Base-by-base conservation (phyloP, 2,797 vertebrate species). In the Scolopax bukidnonensis region DNA sequence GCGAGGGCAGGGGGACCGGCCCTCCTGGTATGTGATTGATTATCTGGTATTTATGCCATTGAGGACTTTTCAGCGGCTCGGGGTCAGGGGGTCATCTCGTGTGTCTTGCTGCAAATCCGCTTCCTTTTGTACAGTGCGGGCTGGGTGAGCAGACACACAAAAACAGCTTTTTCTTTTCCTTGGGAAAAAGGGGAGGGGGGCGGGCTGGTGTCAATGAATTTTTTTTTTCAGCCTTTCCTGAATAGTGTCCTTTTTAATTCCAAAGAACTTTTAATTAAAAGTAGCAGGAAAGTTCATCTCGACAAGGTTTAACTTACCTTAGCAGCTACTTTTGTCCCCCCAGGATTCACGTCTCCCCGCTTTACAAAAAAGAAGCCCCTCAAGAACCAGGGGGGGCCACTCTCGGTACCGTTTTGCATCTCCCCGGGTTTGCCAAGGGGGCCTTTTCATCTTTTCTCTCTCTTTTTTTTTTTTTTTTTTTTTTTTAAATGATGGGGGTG, bases 41-140 rank as follows among this genome's bases (percentile, higher is more conserved):
- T 99, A 99, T 98, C 98, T 98, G 98, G 98, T 97, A 98, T 99
- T 98, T 99, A 98, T 99, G 98, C 98, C 98, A 98, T 98, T 98
- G 97, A 99, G 98, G 98, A 97, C 98, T 98, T 99, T 98, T 99
- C 98, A 98, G 98, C 98, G 94, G 98, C 98, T 98, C 97, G 90
- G 97, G 99, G 99, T 99, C 97, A 99, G 94, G 67, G 98, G 99
- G 99, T 99, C 99, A 99, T 98, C 99, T 99, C 98, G 98, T 98
- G 98, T 98, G 98, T 98, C 98, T 98, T 98, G 97, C 99, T 97
- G 98, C 98, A 99, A 98, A 98, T 98, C 99, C 98, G 98, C 98
- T 99, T 99, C 99, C 99, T 99, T 99, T 99, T 99, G 99, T 99
- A 99, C 99, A 99, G 99, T 99, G 98, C 96, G 98, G 98, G 97